Base-by-base conservation (phyloP, 2,888 invertebrate species). In the Chromoteleia sp. region DNA sequence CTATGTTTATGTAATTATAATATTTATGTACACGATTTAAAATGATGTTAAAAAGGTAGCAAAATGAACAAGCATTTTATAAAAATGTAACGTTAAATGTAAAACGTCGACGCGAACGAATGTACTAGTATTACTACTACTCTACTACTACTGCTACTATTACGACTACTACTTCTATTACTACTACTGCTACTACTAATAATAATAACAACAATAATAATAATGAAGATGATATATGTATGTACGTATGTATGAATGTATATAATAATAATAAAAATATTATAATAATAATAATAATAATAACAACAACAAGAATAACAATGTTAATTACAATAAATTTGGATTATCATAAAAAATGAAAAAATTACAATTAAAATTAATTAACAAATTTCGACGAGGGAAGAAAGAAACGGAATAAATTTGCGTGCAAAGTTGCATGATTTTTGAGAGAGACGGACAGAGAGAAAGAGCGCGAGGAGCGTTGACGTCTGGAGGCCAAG, bases 61-160 rank as follows among this genome's bases (percentile, higher is more conserved):
- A 76, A 76, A 76, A 50, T 68, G 36, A 76, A 76, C 59, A 67
- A 76, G 59, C 67, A 76, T 59, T 56, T 41, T 25, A 52, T 76
- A 52, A 43, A 75, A 67, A 75, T 67, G 75, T 67, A 67, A 58
- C 41, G 6, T 56, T 56, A 17, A 48, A 52, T 30, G 21, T 39
- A 59, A 58, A 75, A 67, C 17, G 41, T n/a, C n/a, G n/a, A n/a
- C n/a, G 59, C 52, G 59, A 67, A 65, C 41, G 17, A 45, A 58
- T 36, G 25, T 43, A n/a, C n/a, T n/a, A n/a, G n/a, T n/a, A n/a
- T n/a, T n/a, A n/a, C n/a, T n/a, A n/a, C n/a, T n/a, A n/a, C n/a
- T n/a, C n/a, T n/a, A n/a, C n/a, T n/a, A n/a, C n/a, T n/a, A n/a
- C n/a, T n/a, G n/a, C n/a, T n/a, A n/a, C n/a, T n/a, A n/a, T n/a